Evolutionary conservation across 2,113 vertebrate genomes (phyloP).

Genomic region (Tragelaphus scriptus): DNA sequence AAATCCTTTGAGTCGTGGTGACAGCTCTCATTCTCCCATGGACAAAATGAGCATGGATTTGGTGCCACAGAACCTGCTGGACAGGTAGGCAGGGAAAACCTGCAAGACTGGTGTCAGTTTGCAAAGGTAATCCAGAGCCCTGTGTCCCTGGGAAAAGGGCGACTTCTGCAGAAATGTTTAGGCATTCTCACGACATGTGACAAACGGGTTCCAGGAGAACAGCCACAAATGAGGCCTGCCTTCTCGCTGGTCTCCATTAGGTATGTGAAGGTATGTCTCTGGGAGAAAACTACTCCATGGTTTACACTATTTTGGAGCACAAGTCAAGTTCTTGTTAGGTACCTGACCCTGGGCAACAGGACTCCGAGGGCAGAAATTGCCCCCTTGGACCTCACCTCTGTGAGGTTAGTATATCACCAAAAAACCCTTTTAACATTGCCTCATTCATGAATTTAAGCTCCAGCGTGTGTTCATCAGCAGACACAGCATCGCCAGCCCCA

Average conservation of each 20-base stretch:
- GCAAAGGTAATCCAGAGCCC: background rate
- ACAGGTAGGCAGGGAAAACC: background rate
- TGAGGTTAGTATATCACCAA: background rate
- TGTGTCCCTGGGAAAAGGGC: background rate
- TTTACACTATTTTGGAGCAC: background rate
- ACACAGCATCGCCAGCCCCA: fast-evolving
- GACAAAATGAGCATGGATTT: background rate
- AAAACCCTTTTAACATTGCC: background rate
- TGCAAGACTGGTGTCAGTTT: fast-evolving
- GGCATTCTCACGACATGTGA: fast-evolving
- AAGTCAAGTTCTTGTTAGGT: background rate
- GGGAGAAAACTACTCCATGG: background rate
- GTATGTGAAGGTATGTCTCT: background rate
- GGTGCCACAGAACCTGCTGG: fast-evolving
- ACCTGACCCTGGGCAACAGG: fast-evolving
- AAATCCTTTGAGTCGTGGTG: background rate
- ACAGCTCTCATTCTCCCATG: background rate
- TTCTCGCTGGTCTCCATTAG: background rate
- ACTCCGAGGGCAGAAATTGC: background rate
- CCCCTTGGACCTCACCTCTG: too few species aligned
- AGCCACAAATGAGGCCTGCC: fast-evolving
- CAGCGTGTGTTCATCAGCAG: fast-evolving
- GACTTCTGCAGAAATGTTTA: fast-evolving
- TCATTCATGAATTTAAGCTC: background rate
- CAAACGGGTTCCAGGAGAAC: fast-evolving